These are phyloP conservation scores for Ammodytes dubius DNA, from an alignment of 2,113 vertebrate genomes.

Conservation along the genomic window DNA sequence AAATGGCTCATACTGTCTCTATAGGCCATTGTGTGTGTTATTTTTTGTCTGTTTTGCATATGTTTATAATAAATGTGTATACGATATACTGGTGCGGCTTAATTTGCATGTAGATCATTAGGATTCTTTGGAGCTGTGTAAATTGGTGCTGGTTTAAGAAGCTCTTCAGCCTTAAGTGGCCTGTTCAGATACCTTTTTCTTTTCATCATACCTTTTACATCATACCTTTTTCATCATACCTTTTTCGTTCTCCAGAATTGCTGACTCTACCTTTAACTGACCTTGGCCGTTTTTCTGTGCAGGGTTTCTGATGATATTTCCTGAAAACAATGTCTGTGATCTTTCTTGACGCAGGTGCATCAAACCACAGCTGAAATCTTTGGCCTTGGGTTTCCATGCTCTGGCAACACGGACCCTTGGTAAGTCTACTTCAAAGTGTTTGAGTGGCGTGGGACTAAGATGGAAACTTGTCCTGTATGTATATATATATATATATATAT, in stretches of 20 bases:
- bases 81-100: background rate
- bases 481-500: background rate
- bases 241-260: too few species aligned
- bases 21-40: background rate
- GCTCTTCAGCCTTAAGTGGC: background rate
- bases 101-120: background rate
- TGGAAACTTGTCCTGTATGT: background rate
- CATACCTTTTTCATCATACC: background rate
- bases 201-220: too few species aligned
- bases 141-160: background rate
- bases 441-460: background rate
- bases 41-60: background rate
- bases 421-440: conserved; percentile 75
- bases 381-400: conserved; percentile 92
- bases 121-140: background rate
- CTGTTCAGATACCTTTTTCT: background rate
- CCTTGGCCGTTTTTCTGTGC: background rate
- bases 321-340: background rate
- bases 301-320: background rate
- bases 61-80: background rate
- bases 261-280: too few species aligned
- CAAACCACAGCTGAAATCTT: conserved; percentile 91
- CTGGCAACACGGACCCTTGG: conserved; percentile 91
- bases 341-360: conserved; percentile 84
- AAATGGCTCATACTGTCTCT: background rate